A percentile compares a stretch with the other conserved stretches of the same genome.
Evolutionary conservation across 2,113 vertebrate species (phyloP).

Genomic region (Eolophus roseicapilla): DNA sequence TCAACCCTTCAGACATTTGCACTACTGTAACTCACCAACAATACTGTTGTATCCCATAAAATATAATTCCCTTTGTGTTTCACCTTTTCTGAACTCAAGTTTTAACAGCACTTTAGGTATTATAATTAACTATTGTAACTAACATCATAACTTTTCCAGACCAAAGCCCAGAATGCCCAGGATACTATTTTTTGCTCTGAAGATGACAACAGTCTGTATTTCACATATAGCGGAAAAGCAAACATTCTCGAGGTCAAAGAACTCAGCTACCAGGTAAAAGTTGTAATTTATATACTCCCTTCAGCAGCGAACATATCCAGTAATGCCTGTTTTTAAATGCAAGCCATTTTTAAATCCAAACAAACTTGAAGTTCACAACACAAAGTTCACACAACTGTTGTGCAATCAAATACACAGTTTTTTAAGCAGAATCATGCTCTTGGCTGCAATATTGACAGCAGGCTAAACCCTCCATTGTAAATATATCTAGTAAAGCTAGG

Average conservation of each 20-base stretch:
- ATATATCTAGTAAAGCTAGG: not conserved
- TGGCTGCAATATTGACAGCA: not conserved
- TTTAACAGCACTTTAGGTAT: not conserved
- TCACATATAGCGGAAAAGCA: slow-evolving; percentile 88
- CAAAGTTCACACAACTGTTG: not conserved
- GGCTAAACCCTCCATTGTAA: not conserved
- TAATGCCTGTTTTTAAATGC: not conserved
- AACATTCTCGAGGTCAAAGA: slow-evolving; percentile 88
- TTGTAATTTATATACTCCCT: not conserved
- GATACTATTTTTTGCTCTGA: slow-evolving; percentile 85
- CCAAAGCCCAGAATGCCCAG: slow-evolving; percentile 37
- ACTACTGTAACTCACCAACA: not conserved
- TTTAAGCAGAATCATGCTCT: not conserved
- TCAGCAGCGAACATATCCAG: not conserved
- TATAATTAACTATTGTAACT: not conserved
- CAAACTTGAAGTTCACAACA: not conserved
- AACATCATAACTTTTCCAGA: slow-evolving; percentile 23
- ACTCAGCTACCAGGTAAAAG: slow-evolving; percentile 89
- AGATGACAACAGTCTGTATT: slow-evolving; percentile 93
- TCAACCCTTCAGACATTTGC: not conserved
- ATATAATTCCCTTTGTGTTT: not conserved
- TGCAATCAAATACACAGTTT: not conserved
- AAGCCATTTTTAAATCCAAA: not conserved
- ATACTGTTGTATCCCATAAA: not conserved
- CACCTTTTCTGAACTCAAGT: not conserved